Conservation (phyloP, 2,888 invertebrate genomes). For the Bedellia somnulentella region DNA sequence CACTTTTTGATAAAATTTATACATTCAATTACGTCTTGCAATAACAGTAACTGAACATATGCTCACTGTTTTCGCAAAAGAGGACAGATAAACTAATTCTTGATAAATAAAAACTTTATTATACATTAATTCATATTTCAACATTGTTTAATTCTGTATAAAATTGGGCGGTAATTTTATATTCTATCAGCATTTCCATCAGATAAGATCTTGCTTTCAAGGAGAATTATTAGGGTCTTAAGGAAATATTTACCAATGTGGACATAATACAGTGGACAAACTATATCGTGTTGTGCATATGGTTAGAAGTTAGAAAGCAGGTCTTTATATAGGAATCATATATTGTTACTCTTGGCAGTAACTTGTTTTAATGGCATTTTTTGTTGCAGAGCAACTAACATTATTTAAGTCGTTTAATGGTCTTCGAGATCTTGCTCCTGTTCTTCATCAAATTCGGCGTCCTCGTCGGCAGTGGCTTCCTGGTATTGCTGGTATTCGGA, state of each 20-base stretch:
- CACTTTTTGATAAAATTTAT: too few species aligned
- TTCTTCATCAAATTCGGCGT: constrained; percentile 80
- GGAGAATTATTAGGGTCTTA: constrained; percentile 27
- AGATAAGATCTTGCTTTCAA: constrained; percentile 40
- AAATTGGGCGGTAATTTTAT: too few species aligned
- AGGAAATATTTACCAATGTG: too few species aligned
- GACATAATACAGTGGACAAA: too few species aligned
- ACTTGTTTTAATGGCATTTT: constrained; percentile 48
- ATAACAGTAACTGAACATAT: too few species aligned
- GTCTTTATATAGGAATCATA: constrained; percentile 43
- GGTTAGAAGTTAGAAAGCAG: constrained; percentile 59
- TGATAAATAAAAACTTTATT: too few species aligned
- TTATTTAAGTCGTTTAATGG: constrained; percentile 21
- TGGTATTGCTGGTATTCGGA: constrained; percentile 95
- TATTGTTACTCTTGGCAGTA: constrained; percentile 30
- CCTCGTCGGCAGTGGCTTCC: constrained; percentile 82
- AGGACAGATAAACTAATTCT: too few species aligned
- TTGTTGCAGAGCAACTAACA: constrained; percentile 17
- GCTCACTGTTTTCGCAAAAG: too few species aligned
- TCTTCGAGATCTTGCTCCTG: constrained; percentile 71
- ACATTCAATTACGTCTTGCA: too few species aligned
- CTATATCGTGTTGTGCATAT: too few species aligned
- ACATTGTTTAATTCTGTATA: too few species aligned
- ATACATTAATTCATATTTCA: too few species aligned
- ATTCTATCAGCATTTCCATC: constrained; percentile 43